These are phyloP conservation scores for Morelia viridis DNA, from an alignment of 2,797 vertebrate species.

Conservation along the genomic window DNA sequence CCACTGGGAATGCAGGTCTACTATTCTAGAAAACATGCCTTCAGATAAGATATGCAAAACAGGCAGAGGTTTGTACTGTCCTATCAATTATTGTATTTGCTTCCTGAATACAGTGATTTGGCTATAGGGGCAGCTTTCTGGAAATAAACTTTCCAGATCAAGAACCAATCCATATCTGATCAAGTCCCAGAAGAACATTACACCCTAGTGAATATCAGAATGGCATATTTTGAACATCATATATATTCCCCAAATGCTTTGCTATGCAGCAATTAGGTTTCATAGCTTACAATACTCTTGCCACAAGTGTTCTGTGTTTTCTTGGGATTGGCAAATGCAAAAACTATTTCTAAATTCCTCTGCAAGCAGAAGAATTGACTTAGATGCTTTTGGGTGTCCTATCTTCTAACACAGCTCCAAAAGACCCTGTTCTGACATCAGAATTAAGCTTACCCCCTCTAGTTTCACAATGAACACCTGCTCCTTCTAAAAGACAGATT, in stretches of 20 bases:
- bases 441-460: not conserved
- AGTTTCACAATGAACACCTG: not conserved
- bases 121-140: too few relatives aligned
- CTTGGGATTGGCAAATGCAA: not conserved
- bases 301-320: not conserved
- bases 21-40: too few relatives aligned
- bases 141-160: too few relatives aligned
- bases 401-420: not conserved
- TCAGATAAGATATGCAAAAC: too few relatives aligned
- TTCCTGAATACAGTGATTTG: too few relatives aligned
- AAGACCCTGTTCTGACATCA: not conserved
- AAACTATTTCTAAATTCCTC: not conserved
- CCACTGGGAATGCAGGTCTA: too few relatives aligned
- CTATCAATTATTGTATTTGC: too few relatives aligned
- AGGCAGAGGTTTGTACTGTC: too few relatives aligned
- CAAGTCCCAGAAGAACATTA: not conserved
- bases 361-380: not conserved
- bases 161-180: not conserved
- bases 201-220: not conserved
- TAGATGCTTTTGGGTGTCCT: not conserved
- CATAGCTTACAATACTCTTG: not conserved
- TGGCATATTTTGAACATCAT: not conserved
- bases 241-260: not conserved
- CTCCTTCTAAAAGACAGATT: not conserved
- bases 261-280: not conserved